Conservation (phyloP, 2,888 invertebrate genomes). For the Sinopyrophorus schimmeli region DNA sequence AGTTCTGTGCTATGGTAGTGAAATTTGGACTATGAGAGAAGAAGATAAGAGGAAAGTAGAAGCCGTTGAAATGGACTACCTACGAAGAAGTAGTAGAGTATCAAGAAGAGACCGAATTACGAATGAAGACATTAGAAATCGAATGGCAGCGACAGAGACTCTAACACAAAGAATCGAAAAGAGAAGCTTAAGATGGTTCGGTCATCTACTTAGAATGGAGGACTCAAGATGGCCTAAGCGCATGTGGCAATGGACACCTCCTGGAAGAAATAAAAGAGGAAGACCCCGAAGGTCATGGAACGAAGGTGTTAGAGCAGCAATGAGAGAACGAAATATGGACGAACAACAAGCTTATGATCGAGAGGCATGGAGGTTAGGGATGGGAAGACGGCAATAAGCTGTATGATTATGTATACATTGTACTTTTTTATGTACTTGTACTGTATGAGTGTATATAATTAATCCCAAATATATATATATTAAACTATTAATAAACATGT, state of each 20-base stretch:
- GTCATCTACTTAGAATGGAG: not conserved
- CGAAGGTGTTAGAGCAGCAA: not conserved
- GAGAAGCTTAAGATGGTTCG: too few relatives aligned
- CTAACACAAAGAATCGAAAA: too few relatives aligned
- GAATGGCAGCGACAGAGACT: too few relatives aligned
- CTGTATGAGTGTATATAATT: too few relatives aligned
- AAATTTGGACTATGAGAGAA: not conserved
- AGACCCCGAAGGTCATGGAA: too few relatives aligned
- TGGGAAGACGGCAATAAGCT: conserved; percentile 1
- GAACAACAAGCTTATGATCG: not conserved
- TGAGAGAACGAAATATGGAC: not conserved
- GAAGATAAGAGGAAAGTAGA: not conserved
- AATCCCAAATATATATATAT: too few relatives aligned
- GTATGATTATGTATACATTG: too few relatives aligned
- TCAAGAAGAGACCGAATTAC: not conserved
- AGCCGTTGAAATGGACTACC: not conserved
- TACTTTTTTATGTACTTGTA: too few relatives aligned
- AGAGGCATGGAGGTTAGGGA: too few relatives aligned
- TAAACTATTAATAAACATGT: too few relatives aligned
- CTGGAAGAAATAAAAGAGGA: not conserved
- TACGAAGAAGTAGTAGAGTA: not conserved
- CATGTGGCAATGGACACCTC: not conserved
- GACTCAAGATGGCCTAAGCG: not conserved
- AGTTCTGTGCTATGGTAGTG: conserved; percentile 5
- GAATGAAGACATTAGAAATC: not conserved